phyloP scores from a whole-genome alignment of 2,113 vertebrate genomes.

The Rhadina sibilatrix region DNA sequence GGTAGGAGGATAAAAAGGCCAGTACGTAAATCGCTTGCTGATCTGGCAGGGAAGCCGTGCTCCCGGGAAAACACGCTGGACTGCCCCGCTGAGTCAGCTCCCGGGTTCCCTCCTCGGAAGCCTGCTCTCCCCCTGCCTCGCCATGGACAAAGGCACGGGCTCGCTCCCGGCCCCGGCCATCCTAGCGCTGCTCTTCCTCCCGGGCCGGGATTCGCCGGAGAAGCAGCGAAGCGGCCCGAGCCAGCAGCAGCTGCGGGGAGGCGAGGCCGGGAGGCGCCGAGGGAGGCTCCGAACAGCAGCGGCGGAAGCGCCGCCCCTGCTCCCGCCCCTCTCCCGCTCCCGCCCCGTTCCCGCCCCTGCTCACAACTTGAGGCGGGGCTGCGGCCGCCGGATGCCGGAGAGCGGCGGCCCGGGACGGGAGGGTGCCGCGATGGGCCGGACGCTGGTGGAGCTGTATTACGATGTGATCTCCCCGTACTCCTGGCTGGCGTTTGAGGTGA shows the following conservation, averaged over 20 bases:
- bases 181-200: background rate
- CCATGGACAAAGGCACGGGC: slow-evolving; percentile 1
- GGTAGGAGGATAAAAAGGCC: background rate
- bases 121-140: background rate
- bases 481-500: slow-evolving; percentile 58
- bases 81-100: background rate
- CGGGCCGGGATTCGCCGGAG: rapidly evolving
- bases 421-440: rapidly evolving
- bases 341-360: too few species aligned
- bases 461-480: slow-evolving; percentile 54
- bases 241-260: rapidly evolving
- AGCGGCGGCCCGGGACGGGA: rapidly evolving
- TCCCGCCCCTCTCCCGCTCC: too few species aligned
- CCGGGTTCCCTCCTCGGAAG: slow-evolving; percentile 33
- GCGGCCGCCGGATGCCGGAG: background rate
- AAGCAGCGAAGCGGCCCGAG: rapidly evolving
- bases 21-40: background rate
- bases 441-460: background rate
- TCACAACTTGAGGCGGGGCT: background rate
- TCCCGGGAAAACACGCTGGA: slow-evolving; percentile 71
- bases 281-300: rapidly evolving
- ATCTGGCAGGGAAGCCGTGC: slow-evolving; percentile 75
- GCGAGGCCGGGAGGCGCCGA: rapidly evolving
- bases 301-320: background rate
- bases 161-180: background rate